phyloP scores from a whole-genome alignment of 2,888 invertebrate genomes.

The Catocala sponsa region DNA sequence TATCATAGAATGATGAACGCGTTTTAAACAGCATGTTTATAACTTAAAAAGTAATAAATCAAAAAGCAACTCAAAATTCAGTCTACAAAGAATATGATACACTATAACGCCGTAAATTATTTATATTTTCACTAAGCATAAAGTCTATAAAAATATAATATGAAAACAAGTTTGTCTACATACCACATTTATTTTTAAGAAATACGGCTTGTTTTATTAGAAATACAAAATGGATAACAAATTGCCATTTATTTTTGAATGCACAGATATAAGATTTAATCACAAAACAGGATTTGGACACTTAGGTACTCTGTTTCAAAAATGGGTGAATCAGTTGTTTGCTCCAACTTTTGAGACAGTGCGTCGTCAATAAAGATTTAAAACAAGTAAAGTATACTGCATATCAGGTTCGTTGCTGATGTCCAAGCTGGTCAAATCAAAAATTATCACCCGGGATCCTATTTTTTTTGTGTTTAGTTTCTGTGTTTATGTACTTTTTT shows the following conservation, averaged over 20 bases:
- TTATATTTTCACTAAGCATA: not conserved
- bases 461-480: too few relatives aligned
- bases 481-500: too few relatives aligned
- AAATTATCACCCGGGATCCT: too few relatives aligned
- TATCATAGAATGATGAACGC: not conserved
- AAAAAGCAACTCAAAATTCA: not conserved
- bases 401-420: too few relatives aligned
- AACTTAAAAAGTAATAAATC: not conserved
- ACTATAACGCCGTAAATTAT: not conserved
- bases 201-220: not conserved
- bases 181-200: slow-evolving; percentile 3
- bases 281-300: slow-evolving; percentile 19
- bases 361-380: too few relatives aligned
- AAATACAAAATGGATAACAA: slow-evolving; percentile 9
- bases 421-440: too few relatives aligned
- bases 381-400: too few relatives aligned
- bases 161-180: slow-evolving; percentile 4
- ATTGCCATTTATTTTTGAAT: slow-evolving; percentile 21
- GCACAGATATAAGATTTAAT: slow-evolving; percentile 7
- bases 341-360: too few relatives aligned
- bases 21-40: not conserved
- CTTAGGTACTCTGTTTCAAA: slow-evolving; percentile 31
- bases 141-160: not conserved
- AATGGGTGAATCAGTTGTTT: too few relatives aligned
- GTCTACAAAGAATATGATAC: not conserved